Evolutionary conservation across 2,888 invertebrate species (phyloP).

Genomic region (Prosopocoilus inquinatus): DNA sequence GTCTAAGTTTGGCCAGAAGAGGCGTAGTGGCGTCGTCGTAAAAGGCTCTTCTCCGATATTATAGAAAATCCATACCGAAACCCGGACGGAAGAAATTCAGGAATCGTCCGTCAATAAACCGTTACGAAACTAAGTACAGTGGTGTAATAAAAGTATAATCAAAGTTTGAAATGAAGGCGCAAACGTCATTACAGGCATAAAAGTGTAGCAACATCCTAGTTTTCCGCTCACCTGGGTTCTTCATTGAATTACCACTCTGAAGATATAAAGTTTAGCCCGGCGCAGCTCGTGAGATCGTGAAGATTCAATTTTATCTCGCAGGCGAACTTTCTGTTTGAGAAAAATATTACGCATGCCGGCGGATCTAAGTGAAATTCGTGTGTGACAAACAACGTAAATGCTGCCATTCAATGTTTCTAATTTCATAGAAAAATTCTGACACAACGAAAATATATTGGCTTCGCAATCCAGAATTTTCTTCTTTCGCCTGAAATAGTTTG

Average conservation of each 20-base stretch:
- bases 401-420: too few relatives aligned
- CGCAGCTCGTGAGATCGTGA: background rate
- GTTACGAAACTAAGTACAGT: slow-evolving; percentile 19
- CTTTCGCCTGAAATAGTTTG: too few relatives aligned
- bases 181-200: slow-evolving; percentile 34
- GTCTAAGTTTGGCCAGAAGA: too few relatives aligned
- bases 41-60: too few relatives aligned
- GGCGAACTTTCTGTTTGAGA: slow-evolving; percentile 3
- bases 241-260: slow-evolving; percentile 29
- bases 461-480: too few relatives aligned
- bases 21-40: too few relatives aligned
- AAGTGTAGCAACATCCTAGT: slow-evolving; percentile 32
- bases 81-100: too few relatives aligned
- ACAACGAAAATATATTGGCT: too few relatives aligned
- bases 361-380: too few relatives aligned
- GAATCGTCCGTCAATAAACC: background rate
- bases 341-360: slow-evolving; percentile 1
- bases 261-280: slow-evolving; percentile 1
- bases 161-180: slow-evolving; percentile 33
- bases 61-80: too few relatives aligned
- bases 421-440: too few relatives aligned
- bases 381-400: too few relatives aligned
- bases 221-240: slow-evolving; percentile 34
- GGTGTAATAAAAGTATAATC: slow-evolving; percentile 31
- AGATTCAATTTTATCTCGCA: slow-evolving; percentile 5